Percentiles rank a stretch among this genome's conserved stretches.
phyloP scores from a whole-genome alignment of 2,113 vertebrate genomes.

The Syngnathus floridae region DNA sequence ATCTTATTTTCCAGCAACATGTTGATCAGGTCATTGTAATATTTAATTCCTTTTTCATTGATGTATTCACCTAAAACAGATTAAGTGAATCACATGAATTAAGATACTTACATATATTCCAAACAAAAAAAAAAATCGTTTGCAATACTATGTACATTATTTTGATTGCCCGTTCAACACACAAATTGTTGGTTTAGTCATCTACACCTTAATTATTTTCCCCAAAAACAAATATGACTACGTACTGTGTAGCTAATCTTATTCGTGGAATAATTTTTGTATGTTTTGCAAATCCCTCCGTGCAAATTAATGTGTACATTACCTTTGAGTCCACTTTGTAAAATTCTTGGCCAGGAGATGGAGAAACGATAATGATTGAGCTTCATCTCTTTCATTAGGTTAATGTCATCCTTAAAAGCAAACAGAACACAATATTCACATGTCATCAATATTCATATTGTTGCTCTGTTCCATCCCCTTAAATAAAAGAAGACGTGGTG shows the following conservation, averaged over 20 bases:
- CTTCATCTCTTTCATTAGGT: conserved; percentile 79
- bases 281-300: background rate
- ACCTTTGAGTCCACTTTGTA: background rate
- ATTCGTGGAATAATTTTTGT: no score
- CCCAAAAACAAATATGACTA: no score
- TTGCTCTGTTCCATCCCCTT: background rate
- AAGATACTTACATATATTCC: background rate
- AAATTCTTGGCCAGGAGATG: conserved; percentile 82
- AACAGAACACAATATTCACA: background rate
- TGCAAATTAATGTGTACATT: background rate
- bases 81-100: background rate
- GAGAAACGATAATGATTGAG: conserved; percentile 86
- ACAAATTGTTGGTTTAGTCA: no score
- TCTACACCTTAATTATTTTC: no score
- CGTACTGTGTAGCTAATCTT: no score
- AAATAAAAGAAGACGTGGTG: background rate
- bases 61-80: conserved; percentile 74
- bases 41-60: conserved; percentile 83
- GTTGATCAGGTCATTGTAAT: conserved; percentile 83
- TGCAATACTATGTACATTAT: no score
- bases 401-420: conserved; percentile 77
- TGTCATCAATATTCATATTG: background rate
- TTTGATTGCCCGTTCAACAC: no score
- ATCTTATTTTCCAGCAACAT: conserved; percentile 82
- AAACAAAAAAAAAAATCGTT: background rate